Conservation (phyloP, 2,797 vertebrate species). For the Urophycis tenuis region DNA sequence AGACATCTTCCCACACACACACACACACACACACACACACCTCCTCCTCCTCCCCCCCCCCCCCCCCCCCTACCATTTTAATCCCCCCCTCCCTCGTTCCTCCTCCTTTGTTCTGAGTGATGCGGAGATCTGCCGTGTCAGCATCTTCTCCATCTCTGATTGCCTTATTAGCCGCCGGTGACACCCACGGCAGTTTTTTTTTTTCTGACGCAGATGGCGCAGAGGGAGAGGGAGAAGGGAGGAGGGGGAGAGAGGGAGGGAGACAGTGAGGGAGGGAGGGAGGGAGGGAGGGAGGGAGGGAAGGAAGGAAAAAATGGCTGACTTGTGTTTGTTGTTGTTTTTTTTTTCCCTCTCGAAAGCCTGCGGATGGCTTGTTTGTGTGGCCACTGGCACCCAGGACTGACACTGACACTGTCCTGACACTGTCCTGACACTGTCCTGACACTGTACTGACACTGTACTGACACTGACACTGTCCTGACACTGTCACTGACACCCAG, state of each 20-base stretch:
- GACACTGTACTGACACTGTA: too few relatives aligned
- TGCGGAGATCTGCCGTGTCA: constrained; percentile 74
- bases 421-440: too few relatives aligned
- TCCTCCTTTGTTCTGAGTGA: constrained; percentile 75
- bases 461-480: too few relatives aligned
- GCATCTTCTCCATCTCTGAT: constrained; percentile 80
- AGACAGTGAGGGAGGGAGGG: neutral
- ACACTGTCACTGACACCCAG: too few relatives aligned
- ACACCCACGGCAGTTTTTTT: constrained; percentile 61
- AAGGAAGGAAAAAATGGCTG: constrained; percentile 47
- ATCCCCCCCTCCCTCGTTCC: constrained; percentile 52
- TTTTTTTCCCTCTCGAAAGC: constrained; percentile 22
- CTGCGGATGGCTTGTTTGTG: constrained; percentile 55
- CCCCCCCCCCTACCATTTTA: constrained; percentile 38
- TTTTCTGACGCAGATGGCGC: constrained; percentile 73
- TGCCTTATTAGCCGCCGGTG: constrained; percentile 79
- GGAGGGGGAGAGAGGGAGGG: neutral
- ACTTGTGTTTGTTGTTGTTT: constrained; percentile 63
- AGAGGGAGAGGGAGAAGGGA: constrained; percentile 49
- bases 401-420: constrained; percentile 35
- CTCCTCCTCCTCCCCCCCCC: neutral
- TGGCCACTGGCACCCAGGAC: constrained; percentile 70
- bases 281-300: neutral
- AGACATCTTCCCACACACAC: constrained; percentile 46
- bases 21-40: constrained; percentile 12